These are phyloP conservation scores for Phyto melanocephala DNA, from an alignment of 2,888 invertebrate genomes.

Conservation along the genomic window DNA sequence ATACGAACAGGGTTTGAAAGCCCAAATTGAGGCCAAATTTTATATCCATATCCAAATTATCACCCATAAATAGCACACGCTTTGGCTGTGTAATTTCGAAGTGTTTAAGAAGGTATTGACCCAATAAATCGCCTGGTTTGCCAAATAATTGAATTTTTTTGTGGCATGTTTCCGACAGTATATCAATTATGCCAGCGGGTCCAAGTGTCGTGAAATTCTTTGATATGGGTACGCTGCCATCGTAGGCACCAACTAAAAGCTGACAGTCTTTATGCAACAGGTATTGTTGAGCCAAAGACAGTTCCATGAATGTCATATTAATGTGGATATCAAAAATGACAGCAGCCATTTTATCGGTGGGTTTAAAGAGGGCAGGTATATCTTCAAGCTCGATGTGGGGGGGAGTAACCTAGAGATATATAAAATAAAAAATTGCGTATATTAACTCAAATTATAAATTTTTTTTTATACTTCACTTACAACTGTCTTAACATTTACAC, in stretches of 20 bases:
- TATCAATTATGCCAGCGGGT: constrained; percentile 61
- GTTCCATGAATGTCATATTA: constrained; percentile 74
- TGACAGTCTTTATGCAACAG: constrained; percentile 76
- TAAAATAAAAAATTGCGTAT: background rate
- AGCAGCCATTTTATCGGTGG: constrained; percentile 73
- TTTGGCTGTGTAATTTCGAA: constrained; percentile 81
- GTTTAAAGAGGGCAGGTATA: constrained; percentile 33
- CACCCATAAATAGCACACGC: constrained; percentile 88
- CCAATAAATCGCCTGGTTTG: constrained; percentile 77
- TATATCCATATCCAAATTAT: constrained; percentile 89
- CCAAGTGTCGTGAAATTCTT: constrained; percentile 65
- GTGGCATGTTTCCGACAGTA: constrained; percentile 69
- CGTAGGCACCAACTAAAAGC: constrained; percentile 74
- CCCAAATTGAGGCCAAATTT: constrained; percentile 84
- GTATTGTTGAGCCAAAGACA: constrained; percentile 76
- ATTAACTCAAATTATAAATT: background rate
- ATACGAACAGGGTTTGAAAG: constrained; percentile 85
- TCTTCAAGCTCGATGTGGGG: constrained; percentile 55
- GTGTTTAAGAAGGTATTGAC: constrained; percentile 70
- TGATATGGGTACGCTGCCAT: constrained; percentile 65
- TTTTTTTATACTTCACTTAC: constrained; percentile 66
- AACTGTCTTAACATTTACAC: constrained; percentile 74
- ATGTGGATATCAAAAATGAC: constrained; percentile 78
- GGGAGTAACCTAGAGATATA: constrained; percentile 50
- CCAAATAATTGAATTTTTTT: constrained; percentile 75